phyloP scores from a whole-genome alignment of 1,140 invertebrate genomes.

The Magallana angulata region DNA sequence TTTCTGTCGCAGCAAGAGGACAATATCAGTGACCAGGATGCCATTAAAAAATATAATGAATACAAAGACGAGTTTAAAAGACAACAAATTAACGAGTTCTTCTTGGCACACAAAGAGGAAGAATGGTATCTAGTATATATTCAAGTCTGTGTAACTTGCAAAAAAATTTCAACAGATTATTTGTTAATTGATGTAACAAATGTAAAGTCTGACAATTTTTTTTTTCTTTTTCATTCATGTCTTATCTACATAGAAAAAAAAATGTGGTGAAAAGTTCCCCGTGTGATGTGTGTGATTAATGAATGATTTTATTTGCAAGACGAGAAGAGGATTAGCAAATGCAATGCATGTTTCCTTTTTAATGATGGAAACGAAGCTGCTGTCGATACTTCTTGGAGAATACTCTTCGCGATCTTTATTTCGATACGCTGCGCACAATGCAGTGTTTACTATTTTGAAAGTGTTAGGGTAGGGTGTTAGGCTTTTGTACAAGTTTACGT shows the following conservation, averaged over 20 bases:
- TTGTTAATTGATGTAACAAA: too few relatives aligned
- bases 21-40: constrained; percentile 97
- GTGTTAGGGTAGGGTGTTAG: constrained; percentile 70
- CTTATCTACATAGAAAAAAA: constrained; percentile 32
- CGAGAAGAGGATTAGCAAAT: constrained; percentile 30
- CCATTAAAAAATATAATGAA: constrained; percentile 97
- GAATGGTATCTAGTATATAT: constrained; percentile 90
- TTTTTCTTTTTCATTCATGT: not conserved
- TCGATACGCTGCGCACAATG: constrained; percentile 81
- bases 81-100: constrained; percentile 99
- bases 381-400: constrained; percentile 1
- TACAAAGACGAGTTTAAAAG: constrained; percentile 98
- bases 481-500: constrained; percentile 40
- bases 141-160: too few relatives aligned
- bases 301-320: constrained; percentile 49
- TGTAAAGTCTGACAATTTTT: too few relatives aligned
- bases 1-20: constrained; percentile 98
- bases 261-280: constrained; percentile 3
- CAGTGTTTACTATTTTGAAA: constrained; percentile 77
- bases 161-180: too few relatives aligned
- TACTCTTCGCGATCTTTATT: constrained; percentile 22
- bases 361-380: constrained; percentile 40
- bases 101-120: constrained; percentile 99
- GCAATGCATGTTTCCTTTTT: constrained; percentile 41
- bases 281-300: constrained; percentile 24